phyloP scores from a whole-genome alignment of 1,140 invertebrate genomes.

The Hetaerina americana region DNA sequence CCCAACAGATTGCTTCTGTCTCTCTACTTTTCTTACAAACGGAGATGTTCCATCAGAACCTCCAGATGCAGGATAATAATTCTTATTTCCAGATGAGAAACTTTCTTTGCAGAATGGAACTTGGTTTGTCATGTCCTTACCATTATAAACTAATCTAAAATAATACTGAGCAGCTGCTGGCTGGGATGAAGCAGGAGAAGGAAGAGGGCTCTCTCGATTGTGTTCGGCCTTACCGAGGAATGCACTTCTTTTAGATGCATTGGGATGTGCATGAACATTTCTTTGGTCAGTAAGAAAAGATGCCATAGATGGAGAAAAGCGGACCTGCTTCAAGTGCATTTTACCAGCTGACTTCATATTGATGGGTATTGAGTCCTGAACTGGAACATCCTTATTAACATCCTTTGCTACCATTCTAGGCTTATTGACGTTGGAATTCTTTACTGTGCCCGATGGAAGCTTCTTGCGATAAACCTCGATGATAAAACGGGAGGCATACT shows the following conservation, averaged over 20 bases:
- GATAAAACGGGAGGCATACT: conserved; percentile 71
- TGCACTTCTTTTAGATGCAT: too few species aligned
- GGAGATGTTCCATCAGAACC: neutral
- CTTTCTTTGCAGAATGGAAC: conserved; percentile 61
- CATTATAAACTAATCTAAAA: conserved; percentile 74
- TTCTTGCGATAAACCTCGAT: conserved; percentile 48
- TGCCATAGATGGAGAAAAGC: neutral
- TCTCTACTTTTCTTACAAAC: conserved; percentile 18
- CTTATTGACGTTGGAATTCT: neutral
- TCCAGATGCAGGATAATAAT: neutral
- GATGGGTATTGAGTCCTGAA: neutral
- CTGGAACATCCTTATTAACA: neutral
- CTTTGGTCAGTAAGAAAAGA: neutral
- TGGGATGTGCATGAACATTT: neutral
- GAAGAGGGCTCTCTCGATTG: neutral
- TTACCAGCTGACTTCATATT: neutral
- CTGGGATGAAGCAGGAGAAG: neutral
- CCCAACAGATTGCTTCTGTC: conserved; percentile 21
- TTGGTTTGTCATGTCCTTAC: conserved; percentile 68
- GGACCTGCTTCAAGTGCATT: neutral
- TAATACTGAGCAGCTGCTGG: conserved; percentile 50
- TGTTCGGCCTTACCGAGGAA: too few species aligned
- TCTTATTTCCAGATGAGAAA: conserved; percentile 3
- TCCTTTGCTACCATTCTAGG: too few species aligned
- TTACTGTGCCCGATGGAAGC: neutral